Evolutionary conservation across 2,888 invertebrate genomes (phyloP).

Genomic region (Lamellibrachia columna): DNA sequence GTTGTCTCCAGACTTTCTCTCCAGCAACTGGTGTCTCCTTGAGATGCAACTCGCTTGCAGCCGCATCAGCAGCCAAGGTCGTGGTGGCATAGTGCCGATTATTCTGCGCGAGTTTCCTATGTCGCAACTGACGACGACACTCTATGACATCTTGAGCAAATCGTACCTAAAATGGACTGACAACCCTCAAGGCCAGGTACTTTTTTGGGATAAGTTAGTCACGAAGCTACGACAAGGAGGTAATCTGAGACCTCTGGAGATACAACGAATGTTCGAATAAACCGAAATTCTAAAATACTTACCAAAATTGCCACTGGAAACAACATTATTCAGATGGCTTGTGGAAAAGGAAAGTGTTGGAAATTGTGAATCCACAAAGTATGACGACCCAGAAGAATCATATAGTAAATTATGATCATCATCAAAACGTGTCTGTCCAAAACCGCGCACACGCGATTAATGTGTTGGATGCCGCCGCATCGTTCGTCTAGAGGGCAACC

Average conservation of each 20-base stretch:
- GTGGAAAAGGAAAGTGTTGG: no score
- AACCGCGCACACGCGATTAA: no score
- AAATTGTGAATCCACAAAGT: no score
- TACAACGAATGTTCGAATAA: neutral
- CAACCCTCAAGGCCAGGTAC: neutral
- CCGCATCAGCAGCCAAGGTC: neutral
- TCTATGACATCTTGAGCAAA: neutral
- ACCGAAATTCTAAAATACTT: neutral
- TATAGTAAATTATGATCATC: no score
- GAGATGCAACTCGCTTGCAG: conserved; percentile 13
- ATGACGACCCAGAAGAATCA: no score
- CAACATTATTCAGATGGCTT: neutral
- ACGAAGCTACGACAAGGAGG: neutral
- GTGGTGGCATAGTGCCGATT: neutral
- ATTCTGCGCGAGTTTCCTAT: neutral
- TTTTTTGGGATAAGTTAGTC: neutral
- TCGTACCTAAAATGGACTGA: conserved; percentile 5
- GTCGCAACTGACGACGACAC: neutral
- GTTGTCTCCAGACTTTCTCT: neutral
- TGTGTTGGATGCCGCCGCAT: no score
- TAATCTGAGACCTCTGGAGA: neutral
- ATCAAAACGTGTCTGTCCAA: no score
- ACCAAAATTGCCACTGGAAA: neutral
- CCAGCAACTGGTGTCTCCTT: conserved; percentile 21
- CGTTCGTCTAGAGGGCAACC: no score